Evolutionary conservation across 1,140 invertebrate species (phyloP).

Genomic region (Magallana gigas): DNA sequence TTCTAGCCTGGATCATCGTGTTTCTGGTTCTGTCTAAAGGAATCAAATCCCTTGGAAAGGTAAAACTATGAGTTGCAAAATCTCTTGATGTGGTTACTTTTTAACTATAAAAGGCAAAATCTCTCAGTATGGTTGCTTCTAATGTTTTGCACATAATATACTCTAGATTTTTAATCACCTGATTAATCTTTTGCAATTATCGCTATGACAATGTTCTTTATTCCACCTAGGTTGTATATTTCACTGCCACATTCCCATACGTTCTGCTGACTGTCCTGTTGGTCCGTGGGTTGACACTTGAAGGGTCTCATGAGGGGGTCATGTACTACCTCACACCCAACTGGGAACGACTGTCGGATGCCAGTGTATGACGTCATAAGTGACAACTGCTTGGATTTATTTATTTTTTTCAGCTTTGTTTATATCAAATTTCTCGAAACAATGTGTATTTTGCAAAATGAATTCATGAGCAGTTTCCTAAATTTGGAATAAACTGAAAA

Average conservation of each 20-base stretch:
- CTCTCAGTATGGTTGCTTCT: too few species aligned
- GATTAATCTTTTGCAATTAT: too few species aligned
- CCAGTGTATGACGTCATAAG: slow-evolving; percentile 60
- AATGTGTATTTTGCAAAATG: too few species aligned
- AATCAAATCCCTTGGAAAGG: slow-evolving; percentile 96
- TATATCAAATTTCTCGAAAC: too few species aligned
- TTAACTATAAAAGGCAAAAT: too few species aligned
- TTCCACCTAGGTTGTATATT: slow-evolving; percentile 79
- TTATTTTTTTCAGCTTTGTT: too few species aligned
- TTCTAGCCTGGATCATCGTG: slow-evolving; percentile 95
- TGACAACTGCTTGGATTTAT: too few species aligned
- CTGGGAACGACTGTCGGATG: slow-evolving; percentile 62
- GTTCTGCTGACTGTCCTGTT: slow-evolving; percentile 75
- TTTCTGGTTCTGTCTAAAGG: slow-evolving; percentile 99
- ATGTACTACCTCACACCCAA: slow-evolving; percentile 88
- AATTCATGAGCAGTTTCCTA: too few species aligned
- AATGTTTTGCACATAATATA: too few species aligned
- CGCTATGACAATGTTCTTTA: background rate
- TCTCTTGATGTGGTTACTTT: too few species aligned
- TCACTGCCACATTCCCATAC: slow-evolving; percentile 79
- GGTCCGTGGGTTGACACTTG: slow-evolving; percentile 82
- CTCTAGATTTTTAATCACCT: too few species aligned
- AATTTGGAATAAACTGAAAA: too few species aligned
- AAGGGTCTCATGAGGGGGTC: slow-evolving; percentile 89
- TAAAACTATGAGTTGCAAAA: background rate